A percentile compares a stretch with the other conserved stretches of the same genome.
These are phyloP conservation scores for Thera britannica DNA, from an alignment of 2,888 invertebrate genomes.

Conservation along the genomic window DNA sequence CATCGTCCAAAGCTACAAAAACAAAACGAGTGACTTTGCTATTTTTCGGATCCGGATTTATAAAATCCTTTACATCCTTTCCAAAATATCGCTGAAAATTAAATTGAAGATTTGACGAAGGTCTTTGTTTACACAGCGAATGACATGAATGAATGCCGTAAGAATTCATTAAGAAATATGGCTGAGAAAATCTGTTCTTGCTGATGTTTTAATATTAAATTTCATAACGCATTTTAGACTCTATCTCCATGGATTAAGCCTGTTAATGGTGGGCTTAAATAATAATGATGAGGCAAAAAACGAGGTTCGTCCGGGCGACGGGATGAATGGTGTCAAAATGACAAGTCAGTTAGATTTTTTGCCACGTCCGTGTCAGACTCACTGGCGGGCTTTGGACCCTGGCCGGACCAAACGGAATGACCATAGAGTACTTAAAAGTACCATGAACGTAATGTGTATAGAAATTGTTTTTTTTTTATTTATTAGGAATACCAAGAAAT, in stretches of 20 bases:
- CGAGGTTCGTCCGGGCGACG: slow-evolving; percentile 66
- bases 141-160: slow-evolving; percentile 78
- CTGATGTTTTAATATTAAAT: slow-evolving; percentile 31
- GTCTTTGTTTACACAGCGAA: slow-evolving; percentile 78
- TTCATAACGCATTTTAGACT: slow-evolving; percentile 39
- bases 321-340: slow-evolving; percentile 83
- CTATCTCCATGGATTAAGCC: slow-evolving; percentile 43
- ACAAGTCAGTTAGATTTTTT: slow-evolving; percentile 77
- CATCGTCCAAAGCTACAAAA: slow-evolving; percentile 29
- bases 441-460: too few species aligned
- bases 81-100: slow-evolving; percentile 52
- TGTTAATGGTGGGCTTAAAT: slow-evolving; percentile 17
- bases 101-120: slow-evolving; percentile 66
- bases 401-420: background rate
- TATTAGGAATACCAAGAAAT: too few species aligned
- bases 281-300: slow-evolving; percentile 46
- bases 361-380: slow-evolving; percentile 62
- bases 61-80: slow-evolving; percentile 54
- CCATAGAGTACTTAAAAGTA: background rate
- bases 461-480: too few species aligned
- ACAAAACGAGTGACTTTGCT: slow-evolving; percentile 39
- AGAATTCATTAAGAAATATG: slow-evolving; percentile 79
- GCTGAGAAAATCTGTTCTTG: slow-evolving; percentile 60
- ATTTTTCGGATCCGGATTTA: slow-evolving; percentile 37
- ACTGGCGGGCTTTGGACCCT: slow-evolving; percentile 41